Conservation (phyloP, 2,888 invertebrate genomes). For the Himalopsyche tibetana region DNA sequence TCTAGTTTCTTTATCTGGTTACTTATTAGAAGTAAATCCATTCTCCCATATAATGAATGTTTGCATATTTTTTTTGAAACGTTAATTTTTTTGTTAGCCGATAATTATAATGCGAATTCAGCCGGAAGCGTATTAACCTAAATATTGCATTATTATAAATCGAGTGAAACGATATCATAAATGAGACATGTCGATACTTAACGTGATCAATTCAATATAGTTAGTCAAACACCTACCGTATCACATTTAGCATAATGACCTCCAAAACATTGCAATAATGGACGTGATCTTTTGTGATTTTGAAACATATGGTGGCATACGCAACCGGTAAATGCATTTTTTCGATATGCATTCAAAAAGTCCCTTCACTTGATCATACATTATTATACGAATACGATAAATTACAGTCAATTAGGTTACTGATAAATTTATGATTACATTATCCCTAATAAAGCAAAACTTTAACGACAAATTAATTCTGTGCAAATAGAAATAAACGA, state of each 20-base stretch:
- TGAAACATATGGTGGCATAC: constrained; percentile 16
- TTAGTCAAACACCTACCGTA: constrained; percentile 12
- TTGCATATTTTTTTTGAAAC: constrained; percentile 14
- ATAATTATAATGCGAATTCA: constrained; percentile 52
- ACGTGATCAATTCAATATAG: constrained; percentile 14
- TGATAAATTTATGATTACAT: neutral
- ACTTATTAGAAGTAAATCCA: constrained; percentile 8
- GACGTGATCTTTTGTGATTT: constrained; percentile 34
- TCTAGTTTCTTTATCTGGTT: constrained; percentile 3
- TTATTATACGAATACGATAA: neutral
- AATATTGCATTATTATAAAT: constrained; percentile 45
- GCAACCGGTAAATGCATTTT: constrained; percentile 18
- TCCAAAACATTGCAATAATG: constrained; percentile 28
- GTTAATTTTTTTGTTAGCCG: constrained; percentile 16
- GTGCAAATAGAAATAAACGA: too few relatives aligned
- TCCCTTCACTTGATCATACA: constrained; percentile 16
- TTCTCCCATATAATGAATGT: neutral
- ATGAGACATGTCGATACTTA: constrained; percentile 34
- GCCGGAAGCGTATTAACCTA: constrained; percentile 56
- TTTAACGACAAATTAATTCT: too few relatives aligned
- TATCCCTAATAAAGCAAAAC: neutral
- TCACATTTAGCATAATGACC: constrained; percentile 4
- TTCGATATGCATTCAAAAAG: constrained; percentile 10
- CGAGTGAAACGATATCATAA: constrained; percentile 30
- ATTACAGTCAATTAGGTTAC: neutral